Conservation (phyloP, 2,888 invertebrate species). For the Muscina levida region DNA sequence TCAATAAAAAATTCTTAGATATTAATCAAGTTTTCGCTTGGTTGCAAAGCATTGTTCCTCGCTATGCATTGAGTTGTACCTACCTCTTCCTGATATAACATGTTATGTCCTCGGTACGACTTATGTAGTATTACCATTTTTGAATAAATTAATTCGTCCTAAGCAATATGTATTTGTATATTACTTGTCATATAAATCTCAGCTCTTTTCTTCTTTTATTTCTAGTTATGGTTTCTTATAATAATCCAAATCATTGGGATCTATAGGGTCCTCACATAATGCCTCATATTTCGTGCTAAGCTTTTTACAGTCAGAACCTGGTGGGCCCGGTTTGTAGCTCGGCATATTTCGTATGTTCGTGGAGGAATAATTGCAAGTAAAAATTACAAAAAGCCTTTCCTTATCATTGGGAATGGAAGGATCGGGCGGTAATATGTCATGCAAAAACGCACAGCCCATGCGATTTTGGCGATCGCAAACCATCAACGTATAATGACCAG, state of each 20-base stretch:
- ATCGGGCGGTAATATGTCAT: neutral
- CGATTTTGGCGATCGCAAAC: constrained; percentile 60
- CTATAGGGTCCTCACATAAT: constrained; percentile 57
- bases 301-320: constrained; percentile 43
- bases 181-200: too few species aligned
- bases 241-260: constrained; percentile 62
- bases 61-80: too few species aligned
- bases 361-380: constrained; percentile 66
- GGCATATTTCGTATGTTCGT: constrained; percentile 57
- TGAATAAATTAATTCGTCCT: too few species aligned
- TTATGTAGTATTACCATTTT: too few species aligned
- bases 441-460: constrained; percentile 61
- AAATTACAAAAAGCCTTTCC: constrained; percentile 46
- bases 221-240: constrained; percentile 28
- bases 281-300: constrained; percentile 41
- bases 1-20: too few species aligned
- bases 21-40: too few species aligned
- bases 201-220: too few species aligned
- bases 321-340: constrained; percentile 57
- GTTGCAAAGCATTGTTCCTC: too few species aligned
- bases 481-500: constrained; percentile 59
- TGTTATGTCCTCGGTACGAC: neutral
- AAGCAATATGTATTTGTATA: too few species aligned
- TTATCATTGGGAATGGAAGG: neutral
- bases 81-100: too few species aligned